phyloP scores from a whole-genome alignment of 2,113 vertebrate genomes.

The Nycticebus coucang region DNA sequence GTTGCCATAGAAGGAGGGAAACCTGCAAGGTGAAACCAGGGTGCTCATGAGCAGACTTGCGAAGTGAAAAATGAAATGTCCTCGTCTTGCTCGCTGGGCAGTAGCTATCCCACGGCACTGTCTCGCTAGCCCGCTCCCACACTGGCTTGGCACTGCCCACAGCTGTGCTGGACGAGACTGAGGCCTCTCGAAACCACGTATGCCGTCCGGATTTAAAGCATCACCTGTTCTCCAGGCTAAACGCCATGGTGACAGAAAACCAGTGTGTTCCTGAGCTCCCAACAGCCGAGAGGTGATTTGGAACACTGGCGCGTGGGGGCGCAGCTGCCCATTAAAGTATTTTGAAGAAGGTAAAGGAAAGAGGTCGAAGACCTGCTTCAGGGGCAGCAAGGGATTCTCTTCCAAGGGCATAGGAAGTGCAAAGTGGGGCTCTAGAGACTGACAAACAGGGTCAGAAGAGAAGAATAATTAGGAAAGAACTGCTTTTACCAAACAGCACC shows the following conservation, averaged over 20 bases:
- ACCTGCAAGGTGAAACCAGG: background rate
- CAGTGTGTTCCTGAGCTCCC: background rate
- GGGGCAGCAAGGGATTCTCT: background rate
- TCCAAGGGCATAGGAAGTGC: background rate
- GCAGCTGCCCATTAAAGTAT: background rate
- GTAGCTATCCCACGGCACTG: background rate
- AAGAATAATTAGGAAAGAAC: background rate
- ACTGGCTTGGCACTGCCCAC: background rate
- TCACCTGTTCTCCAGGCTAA: background rate
- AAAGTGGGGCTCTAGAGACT: background rate
- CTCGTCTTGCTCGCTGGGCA: background rate
- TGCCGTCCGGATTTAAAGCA: background rate
- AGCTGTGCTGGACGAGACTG: background rate
- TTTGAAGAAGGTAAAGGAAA: background rate
- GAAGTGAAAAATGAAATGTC: background rate
- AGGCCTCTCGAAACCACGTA: background rate
- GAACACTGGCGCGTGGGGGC: background rate
- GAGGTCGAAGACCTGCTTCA: background rate
- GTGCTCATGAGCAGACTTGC: background rate
- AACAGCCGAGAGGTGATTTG: background rate
- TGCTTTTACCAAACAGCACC: background rate
- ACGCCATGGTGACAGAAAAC: background rate
- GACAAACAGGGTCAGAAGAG: background rate
- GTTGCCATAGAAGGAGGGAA: background rate
- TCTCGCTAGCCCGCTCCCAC: background rate